Evolutionary conservation across 2,797 vertebrate genomes (phyloP).

Genomic region (Leucoraja ocellata): DNA sequence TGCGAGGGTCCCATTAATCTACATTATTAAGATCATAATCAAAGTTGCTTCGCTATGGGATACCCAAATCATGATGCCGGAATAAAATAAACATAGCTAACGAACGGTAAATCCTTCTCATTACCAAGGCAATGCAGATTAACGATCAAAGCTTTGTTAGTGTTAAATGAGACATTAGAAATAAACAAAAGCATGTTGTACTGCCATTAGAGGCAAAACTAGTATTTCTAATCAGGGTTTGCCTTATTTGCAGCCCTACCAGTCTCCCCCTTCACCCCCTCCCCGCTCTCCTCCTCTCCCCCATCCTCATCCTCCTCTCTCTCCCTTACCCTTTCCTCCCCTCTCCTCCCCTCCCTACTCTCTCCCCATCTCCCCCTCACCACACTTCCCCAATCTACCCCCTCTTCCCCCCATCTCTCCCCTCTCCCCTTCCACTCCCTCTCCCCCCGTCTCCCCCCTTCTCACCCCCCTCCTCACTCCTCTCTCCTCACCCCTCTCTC

Average conservation of each 20-base stretch:
- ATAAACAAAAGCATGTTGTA: not conserved
- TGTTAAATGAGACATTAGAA: not conserved
- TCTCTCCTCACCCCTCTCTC: too few relatives aligned
- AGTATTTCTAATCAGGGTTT: not conserved
- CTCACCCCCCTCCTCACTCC: too few relatives aligned
- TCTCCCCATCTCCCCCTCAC: too few relatives aligned
- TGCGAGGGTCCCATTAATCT: not conserved
- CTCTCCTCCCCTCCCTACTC: too few relatives aligned
- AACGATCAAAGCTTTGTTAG: not conserved
- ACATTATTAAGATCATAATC: not conserved
- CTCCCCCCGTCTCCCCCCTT: too few relatives aligned
- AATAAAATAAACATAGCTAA: not conserved
- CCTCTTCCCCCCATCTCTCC: too few relatives aligned
- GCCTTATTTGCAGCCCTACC: not conserved
- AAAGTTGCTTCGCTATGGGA: not conserved
- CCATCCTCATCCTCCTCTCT: too few relatives aligned
- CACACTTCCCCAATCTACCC: too few relatives aligned
- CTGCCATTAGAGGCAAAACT: not conserved
- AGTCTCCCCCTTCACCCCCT: too few relatives aligned
- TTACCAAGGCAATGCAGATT: slow-evolving; percentile 15
- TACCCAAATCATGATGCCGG: not conserved
- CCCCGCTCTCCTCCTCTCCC: too few relatives aligned
- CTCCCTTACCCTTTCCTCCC: too few relatives aligned
- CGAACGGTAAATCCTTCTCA: not conserved
- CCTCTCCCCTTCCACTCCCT: too few relatives aligned